These are phyloP conservation scores for Chaitophorus viminalis DNA, from an alignment of 2,888 invertebrate species.

Conservation along the genomic window DNA sequence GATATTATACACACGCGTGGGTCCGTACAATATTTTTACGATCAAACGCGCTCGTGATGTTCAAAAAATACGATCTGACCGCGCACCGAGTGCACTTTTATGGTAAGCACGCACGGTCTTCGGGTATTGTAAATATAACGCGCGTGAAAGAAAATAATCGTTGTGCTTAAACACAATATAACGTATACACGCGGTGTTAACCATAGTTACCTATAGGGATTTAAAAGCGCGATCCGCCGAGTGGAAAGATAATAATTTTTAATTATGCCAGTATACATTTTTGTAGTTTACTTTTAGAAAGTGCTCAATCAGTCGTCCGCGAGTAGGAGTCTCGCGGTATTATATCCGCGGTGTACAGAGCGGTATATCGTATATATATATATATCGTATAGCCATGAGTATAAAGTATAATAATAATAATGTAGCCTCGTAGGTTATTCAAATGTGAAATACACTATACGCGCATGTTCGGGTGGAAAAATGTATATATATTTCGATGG, in stretches of 20 bases:
- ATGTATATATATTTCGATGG: background rate
- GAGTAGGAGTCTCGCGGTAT: background rate
- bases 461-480: background rate
- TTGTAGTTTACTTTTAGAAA: slow-evolving; percentile 42
- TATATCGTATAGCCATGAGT: background rate
- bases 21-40: slow-evolving; percentile 2
- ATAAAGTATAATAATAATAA: background rate
- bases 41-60: background rate
- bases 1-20: background rate
- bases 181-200: background rate
- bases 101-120: too few species aligned
- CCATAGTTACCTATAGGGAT: background rate
- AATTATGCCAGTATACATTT: slow-evolving; percentile 19
- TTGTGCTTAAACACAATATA: background rate
- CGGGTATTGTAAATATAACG: background rate
- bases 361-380: too few species aligned
- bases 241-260: slow-evolving; percentile 30
- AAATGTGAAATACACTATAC: slow-evolving; percentile 6
- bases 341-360: background rate
- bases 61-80: background rate
- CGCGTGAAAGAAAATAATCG: background rate
- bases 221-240: background rate
- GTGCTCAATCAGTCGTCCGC: slow-evolving; percentile 13
- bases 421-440: too few species aligned
- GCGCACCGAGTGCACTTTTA: too few species aligned